These are phyloP conservation scores for Dicrostonyx torquatus DNA, from an alignment of 2,797 vertebrate genomes.

Conservation along the genomic window DNA sequence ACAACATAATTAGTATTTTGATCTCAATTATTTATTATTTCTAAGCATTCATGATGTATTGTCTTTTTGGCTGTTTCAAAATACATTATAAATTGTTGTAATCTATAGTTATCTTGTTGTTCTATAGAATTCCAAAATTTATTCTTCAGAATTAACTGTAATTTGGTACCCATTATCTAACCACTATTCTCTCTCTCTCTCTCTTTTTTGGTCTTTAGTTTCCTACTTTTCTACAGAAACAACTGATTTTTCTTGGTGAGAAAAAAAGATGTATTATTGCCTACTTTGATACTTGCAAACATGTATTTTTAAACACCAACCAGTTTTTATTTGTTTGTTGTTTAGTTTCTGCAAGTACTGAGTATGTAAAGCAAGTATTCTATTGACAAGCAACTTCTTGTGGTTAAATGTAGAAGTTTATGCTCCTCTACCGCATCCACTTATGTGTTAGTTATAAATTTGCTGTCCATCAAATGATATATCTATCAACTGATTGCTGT, in stretches of 20 bases:
- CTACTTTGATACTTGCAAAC: neutral
- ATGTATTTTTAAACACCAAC: neutral
- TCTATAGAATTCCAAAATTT: neutral
- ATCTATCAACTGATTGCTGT: conserved; percentile 10
- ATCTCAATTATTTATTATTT: neutral
- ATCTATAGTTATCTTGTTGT: neutral
- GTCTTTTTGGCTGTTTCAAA: neutral
- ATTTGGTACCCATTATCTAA: neutral
- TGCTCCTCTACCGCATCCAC: neutral
- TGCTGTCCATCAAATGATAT: neutral
- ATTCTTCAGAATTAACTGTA: neutral
- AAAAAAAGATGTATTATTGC: conserved; percentile 21
- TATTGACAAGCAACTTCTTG: neutral
- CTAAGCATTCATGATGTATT: neutral
- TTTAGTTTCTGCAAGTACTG: neutral
- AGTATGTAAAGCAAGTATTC: neutral
- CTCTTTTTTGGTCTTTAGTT: neutral
- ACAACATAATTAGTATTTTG: neutral
- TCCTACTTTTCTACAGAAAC: neutral
- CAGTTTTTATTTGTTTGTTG: neutral
- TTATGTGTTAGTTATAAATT: neutral
- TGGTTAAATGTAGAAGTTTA: neutral
- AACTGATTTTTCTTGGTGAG: conserved; percentile 25
- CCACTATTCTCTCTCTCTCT: neutral
- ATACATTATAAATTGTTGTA: neutral